Evolutionary conservation across 2,797 vertebrate genomes (phyloP).

Genomic region (Enteromius unitaeniatus): DNA sequence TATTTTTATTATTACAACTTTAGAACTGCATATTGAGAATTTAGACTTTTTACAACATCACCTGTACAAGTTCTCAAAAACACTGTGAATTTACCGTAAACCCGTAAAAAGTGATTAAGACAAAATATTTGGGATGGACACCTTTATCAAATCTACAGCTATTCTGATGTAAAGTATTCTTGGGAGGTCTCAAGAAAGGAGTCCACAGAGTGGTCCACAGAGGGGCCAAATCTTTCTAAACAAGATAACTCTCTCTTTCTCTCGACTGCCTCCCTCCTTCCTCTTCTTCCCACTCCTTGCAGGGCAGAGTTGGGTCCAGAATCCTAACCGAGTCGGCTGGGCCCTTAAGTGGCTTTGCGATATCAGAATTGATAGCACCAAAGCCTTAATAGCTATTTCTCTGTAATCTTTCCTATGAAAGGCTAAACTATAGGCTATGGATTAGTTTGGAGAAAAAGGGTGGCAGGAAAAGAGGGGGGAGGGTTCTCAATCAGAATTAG

Average conservation of each 20-base stretch:
- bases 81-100: background rate
- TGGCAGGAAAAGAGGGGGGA: slow-evolving; percentile 72
- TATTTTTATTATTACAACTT: background rate
- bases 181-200: slow-evolving; percentile 64
- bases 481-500: slow-evolving; percentile 81
- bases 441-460: slow-evolving; percentile 78
- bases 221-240: slow-evolving; percentile 49
- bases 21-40: background rate
- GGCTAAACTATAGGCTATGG: slow-evolving; percentile 85
- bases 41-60: background rate
- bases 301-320: slow-evolving; percentile 71
- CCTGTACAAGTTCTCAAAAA: background rate
- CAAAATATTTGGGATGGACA: slow-evolving; percentile 47
- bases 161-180: slow-evolving; percentile 37
- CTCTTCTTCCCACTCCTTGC: slow-evolving; percentile 42
- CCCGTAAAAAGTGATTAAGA: background rate
- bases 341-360: slow-evolving; percentile 84
- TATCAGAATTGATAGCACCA: slow-evolving; percentile 84
- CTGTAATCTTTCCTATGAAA: slow-evolving; percentile 88
- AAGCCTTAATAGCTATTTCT: slow-evolving; percentile 87
- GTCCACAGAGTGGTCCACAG: slow-evolving; percentile 50
- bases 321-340: slow-evolving; percentile 77
- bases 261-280: background rate
- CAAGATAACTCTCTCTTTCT: slow-evolving; percentile 48
- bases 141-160: background rate